These are phyloP conservation scores for Tachycineta bicolor DNA, from an alignment of 2,113 vertebrate species.

Conservation along the genomic window DNA sequence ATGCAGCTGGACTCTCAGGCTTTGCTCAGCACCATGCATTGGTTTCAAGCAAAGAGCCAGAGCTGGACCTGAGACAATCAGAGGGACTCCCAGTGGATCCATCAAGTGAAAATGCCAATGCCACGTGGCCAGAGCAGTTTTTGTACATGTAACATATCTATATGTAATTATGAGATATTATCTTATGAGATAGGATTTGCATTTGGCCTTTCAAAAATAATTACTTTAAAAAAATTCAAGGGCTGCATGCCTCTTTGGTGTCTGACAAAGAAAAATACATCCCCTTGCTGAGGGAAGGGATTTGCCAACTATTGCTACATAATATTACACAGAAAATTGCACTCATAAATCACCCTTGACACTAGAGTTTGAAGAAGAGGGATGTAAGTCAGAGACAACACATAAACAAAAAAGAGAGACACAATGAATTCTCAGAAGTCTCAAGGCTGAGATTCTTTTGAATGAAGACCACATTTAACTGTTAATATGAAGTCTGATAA, in stretches of 20 bases:
- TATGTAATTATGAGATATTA: not conserved
- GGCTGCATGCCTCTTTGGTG: not conserved
- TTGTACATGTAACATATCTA: not conserved
- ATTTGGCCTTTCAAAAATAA: not conserved
- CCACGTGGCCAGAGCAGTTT: not conserved
- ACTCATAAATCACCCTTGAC: constrained; percentile 6
- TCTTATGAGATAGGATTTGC: not conserved
- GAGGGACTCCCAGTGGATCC: not conserved
- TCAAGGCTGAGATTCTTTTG: not conserved
- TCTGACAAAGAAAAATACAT: not conserved
- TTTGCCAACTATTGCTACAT: constrained; percentile 22
- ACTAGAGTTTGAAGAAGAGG: not conserved
- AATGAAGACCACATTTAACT: constrained; percentile 17
- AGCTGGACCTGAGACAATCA: not conserved
- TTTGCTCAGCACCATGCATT: rapidly evolving
- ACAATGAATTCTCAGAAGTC: not conserved
- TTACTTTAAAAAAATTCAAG: not conserved
- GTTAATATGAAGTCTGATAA: not conserved
- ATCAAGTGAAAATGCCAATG: not conserved
- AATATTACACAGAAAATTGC: constrained; percentile 27
- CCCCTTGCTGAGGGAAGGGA: not conserved
- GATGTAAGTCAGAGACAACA: not conserved
- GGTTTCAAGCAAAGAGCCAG: not conserved
- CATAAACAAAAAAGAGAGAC: not conserved
- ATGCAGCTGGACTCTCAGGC: not conserved